phyloP scores from a whole-genome alignment of 2,888 invertebrate species.

The Drosophila antonietae region DNA sequence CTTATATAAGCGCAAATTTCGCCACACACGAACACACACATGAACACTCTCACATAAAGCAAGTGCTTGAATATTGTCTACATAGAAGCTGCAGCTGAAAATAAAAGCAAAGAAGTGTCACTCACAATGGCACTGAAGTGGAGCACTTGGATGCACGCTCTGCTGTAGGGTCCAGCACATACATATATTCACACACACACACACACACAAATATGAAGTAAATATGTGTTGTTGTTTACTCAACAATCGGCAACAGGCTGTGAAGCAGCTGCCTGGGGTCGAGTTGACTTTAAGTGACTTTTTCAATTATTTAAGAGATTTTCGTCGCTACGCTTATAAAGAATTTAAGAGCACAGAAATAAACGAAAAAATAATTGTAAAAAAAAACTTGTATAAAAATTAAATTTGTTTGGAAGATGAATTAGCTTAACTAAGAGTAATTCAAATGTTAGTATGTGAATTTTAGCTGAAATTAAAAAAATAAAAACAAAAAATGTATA shows the following conservation, averaged over 20 bases:
- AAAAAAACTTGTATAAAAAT: neutral
- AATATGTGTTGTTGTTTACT: constrained; percentile 51
- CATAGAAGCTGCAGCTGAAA: constrained; percentile 39
- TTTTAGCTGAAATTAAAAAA: neutral
- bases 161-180: constrained; percentile 26
- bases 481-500: neutral
- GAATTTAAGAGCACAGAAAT: constrained; percentile 2
- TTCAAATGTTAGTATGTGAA: too few species aligned
- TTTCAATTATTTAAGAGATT: constrained; percentile 39
- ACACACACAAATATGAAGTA: constrained; percentile 45
- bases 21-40: constrained; percentile 15
- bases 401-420: neutral
- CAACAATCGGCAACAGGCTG: constrained; percentile 69
- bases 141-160: constrained; percentile 40
- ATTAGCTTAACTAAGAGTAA: neutral
- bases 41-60: constrained; percentile 14
- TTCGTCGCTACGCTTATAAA: constrained; percentile 2
- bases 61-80: constrained; percentile 47
- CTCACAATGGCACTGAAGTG: constrained; percentile 68
- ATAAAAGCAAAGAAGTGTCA: constrained; percentile 59
- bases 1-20: constrained; percentile 27
- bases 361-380: neutral
- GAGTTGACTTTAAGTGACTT: constrained; percentile 33
- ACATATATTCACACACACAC: constrained; percentile 1
- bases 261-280: constrained; percentile 23